phyloP scores from a whole-genome alignment of 1,140 invertebrate genomes.

The Drosophila tristis region DNA sequence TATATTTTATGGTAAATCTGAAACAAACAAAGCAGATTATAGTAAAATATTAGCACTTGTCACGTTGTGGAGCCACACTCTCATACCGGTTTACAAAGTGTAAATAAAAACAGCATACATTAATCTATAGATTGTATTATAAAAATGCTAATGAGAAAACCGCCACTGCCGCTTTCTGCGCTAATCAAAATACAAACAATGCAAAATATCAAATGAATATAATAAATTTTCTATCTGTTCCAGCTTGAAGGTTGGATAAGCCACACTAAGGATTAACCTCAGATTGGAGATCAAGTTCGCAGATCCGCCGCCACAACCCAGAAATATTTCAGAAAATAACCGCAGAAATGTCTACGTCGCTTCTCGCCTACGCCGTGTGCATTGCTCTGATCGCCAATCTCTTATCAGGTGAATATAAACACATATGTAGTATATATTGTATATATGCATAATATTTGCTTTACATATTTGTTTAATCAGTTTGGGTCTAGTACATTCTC shows the following conservation, averaged over 20 bases:
- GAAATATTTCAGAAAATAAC: conserved; percentile 5
- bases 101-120: conserved; percentile 14
- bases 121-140: conserved; percentile 25
- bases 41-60: conserved; percentile 34
- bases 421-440: not conserved
- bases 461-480: not conserved
- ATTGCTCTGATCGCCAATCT: conserved; percentile 62
- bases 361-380: conserved; percentile 58
- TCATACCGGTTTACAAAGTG: conserved; percentile 38
- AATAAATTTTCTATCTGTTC: conserved; percentile 18
- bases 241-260: conserved; percentile 26
- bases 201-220: conserved; percentile 15
- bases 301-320: not conserved
- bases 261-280: not conserved
- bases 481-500: too few relatives aligned
- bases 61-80: conserved; percentile 41
- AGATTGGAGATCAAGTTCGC: conserved; percentile 3
- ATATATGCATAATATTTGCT: not conserved
- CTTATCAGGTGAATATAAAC: conserved; percentile 68
- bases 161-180: conserved; percentile 1
- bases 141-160: conserved; percentile 23
- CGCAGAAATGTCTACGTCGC: conserved; percentile 51
- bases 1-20: not conserved
- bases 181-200: conserved; percentile 43
- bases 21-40: not conserved